A percentile compares a stretch with the other conserved stretches of the same genome.
phyloP scores from a whole-genome alignment of 1,140 invertebrate genomes.

The Apis florea region DNA sequence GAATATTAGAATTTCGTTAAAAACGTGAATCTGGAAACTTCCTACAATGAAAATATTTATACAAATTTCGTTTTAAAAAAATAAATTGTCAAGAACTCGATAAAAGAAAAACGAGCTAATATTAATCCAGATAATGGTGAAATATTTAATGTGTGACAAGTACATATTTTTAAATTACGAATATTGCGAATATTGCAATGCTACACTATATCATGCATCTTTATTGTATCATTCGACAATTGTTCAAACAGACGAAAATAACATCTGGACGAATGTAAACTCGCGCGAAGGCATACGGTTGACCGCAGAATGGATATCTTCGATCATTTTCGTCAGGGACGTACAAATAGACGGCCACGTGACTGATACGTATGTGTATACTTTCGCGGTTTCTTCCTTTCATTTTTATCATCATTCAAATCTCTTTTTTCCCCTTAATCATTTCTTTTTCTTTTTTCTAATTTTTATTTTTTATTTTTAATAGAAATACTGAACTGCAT shows the following conservation, averaged over 20 bases:
- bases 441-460: too few species aligned
- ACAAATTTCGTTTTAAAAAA: neutral
- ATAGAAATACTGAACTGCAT: too few species aligned
- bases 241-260: conserved; percentile 65
- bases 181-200: conserved; percentile 29
- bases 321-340: conserved; percentile 13
- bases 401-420: too few species aligned
- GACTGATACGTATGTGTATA: neutral
- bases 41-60: neutral
- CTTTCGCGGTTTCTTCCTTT: conserved; percentile 21
- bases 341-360: neutral
- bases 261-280: conserved; percentile 63
- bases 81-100: too few species aligned
- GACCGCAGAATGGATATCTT: conserved; percentile 51
- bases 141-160: neutral
- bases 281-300: conserved; percentile 47
- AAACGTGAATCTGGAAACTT: too few species aligned
- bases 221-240: conserved; percentile 59
- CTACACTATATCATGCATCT: conserved; percentile 5
- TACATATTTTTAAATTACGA: neutral
- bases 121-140: too few species aligned
- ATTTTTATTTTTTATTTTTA: too few species aligned
- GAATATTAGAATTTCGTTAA: neutral
- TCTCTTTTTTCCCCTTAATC: too few species aligned
- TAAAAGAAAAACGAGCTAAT: neutral